Base-by-base conservation (phyloP, 2,797 vertebrate species). In the Scolopax bukidnonensis region DNA sequence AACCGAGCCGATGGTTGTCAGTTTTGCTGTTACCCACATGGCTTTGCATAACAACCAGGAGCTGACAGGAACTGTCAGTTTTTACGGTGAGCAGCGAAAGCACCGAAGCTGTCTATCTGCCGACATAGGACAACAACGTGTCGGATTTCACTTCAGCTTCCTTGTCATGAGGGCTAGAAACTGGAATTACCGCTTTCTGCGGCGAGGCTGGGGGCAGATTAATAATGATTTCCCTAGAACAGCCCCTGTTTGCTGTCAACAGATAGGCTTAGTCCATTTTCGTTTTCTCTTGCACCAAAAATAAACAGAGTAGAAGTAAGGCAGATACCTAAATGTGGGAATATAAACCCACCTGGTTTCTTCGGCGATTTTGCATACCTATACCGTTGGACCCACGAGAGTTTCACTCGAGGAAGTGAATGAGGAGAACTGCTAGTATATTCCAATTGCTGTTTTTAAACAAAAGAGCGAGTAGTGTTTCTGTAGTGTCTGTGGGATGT, bases 1-100 rank as follows among this genome's bases (percentile, higher is more conserved):
- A 86, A 16, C 59, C 67, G 91, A 94, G 78, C 47, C 1, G 16
- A 75, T 27, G 51, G 79, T 92, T 96, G 89, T 96, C 94, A 86
- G 73, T 93, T 95, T 86, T 85, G 54, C 57, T 63, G 57, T 82
- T 96, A 75, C 36, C 74, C 87, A 78, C 70, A 17, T 47, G 69
- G 83, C 79, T 91, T 81, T 93, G 93, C 89, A 76, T 95, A 94
- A 89, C 78, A 97, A 60, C 86, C 81, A 79, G 57, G 57, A 90
- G 74, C 82, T 95, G 93, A 96, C 93, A 96, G 85, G 76, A 91
- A 9, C 87, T 96, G 95, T 94, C 94, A 89, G 76, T 70, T 97
- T 93, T 84, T 63, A 61, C 53, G 17, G 12, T 50, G 91, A 94
- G 71, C 47, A 51, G 81, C 53, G 67, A 53, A 95, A 78, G 85